These are phyloP conservation scores for Danio aesculapii DNA, from an alignment of 2,797 vertebrate species.

Conservation along the genomic window DNA sequence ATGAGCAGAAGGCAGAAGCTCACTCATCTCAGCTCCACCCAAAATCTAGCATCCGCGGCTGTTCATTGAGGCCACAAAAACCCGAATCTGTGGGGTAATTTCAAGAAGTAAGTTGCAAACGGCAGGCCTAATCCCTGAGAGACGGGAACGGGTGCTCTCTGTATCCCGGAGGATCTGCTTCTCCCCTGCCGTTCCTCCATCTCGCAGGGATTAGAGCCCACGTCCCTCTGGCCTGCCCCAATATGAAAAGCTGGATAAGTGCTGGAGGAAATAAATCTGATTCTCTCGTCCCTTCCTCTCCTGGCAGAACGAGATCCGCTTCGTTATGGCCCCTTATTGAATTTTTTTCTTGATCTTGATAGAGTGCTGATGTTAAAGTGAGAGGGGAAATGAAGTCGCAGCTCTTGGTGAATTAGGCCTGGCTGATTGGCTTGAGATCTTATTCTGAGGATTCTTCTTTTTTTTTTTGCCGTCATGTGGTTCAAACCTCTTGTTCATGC, in stretches of 20 bases:
- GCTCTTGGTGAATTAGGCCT: slow-evolving; percentile 53
- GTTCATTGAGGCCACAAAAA: slow-evolving; percentile 62
- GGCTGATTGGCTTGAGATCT: slow-evolving; percentile 51
- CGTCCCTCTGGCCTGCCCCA: slow-evolving; percentile 75
- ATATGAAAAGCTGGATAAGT: slow-evolving; percentile 76
- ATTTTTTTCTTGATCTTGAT: slow-evolving; percentile 62
- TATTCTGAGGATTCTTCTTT: slow-evolving; percentile 12
- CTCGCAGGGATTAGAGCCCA: slow-evolving; percentile 80
- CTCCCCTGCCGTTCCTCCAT: slow-evolving; percentile 70
- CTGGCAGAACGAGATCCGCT: slow-evolving; percentile 54
- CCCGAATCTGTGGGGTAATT: slow-evolving; percentile 61
- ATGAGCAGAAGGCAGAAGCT: slow-evolving; percentile 43
- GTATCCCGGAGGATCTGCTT: slow-evolving; percentile 75
- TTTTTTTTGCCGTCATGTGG: not conserved
- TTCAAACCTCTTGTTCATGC: slow-evolving; percentile 20
- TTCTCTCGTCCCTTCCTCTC: slow-evolving; percentile 54
- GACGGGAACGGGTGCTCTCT: slow-evolving; percentile 67
- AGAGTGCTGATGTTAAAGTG: slow-evolving; percentile 61
- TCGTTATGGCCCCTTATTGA: slow-evolving; percentile 65
- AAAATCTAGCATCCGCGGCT: slow-evolving; percentile 65
- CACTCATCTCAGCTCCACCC: slow-evolving; percentile 57
- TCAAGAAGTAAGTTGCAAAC: slow-evolving; percentile 80
- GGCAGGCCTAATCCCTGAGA: slow-evolving; percentile 74
- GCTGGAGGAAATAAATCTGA: slow-evolving; percentile 66
- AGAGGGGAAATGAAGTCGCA: slow-evolving; percentile 56